These are phyloP conservation scores for Agapornis canus DNA, from an alignment of 2,797 vertebrate species.

Conservation along the genomic window DNA sequence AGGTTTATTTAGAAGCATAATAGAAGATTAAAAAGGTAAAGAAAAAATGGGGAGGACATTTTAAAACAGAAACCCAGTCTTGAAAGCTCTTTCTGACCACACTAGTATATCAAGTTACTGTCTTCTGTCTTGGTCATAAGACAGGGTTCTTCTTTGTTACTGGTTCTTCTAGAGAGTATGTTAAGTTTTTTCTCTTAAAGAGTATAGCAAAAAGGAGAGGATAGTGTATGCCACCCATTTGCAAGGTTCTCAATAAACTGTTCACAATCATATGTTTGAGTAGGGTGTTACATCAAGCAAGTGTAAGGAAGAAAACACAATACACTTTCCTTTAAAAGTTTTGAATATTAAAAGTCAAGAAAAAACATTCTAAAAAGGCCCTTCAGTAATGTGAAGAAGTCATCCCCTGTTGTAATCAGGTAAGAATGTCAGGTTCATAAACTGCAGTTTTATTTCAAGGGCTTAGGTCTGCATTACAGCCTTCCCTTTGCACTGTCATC, in stretches of 20 bases:
- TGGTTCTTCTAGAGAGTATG: not conserved
- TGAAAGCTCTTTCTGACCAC: not conserved
- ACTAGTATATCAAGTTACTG: not conserved
- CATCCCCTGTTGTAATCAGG: not conserved
- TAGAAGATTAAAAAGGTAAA: not conserved
- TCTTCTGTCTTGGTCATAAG: not conserved
- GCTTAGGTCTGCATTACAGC: not conserved
- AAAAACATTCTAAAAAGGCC: not conserved
- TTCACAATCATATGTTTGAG: not conserved
- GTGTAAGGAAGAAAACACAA: not conserved
- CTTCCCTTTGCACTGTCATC: not conserved
- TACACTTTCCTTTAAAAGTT: not conserved
- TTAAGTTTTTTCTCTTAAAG: not conserved
- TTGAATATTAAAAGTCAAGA: not conserved
- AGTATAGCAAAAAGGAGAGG: not conserved
- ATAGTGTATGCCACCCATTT: not conserved
- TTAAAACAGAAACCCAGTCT: not conserved
- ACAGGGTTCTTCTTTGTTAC: not conserved
- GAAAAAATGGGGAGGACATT: not conserved
- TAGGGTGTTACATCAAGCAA: not conserved
- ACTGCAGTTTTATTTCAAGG: not conserved
- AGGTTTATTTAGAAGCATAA: not conserved
- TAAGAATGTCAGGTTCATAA: not conserved
- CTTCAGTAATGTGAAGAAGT: not conserved
- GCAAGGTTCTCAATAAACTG: not conserved